These are phyloP conservation scores for Amphiprion clarkii DNA, from an alignment of 2,797 vertebrate genomes.

Conservation along the genomic window DNA sequence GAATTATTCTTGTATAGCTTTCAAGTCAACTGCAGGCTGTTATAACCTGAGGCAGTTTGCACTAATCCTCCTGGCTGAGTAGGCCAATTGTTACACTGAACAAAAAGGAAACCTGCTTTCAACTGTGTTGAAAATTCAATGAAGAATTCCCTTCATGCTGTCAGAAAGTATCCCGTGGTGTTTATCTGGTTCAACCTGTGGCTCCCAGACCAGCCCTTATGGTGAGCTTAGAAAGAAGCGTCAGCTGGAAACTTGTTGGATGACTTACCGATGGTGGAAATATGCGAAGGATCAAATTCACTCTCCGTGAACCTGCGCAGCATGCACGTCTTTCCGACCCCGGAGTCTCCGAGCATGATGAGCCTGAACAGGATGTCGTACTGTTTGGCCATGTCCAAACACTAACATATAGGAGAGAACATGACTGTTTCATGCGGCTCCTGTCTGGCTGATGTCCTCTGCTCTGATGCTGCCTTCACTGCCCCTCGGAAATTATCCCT, in stretches of 20 bases:
- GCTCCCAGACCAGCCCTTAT: not conserved
- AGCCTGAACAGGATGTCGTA: constrained; percentile 94
- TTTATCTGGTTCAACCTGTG: constrained; percentile 6
- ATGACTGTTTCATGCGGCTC: constrained; percentile 33
- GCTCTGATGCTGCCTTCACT: constrained; percentile 33
- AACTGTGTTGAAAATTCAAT: not conserved
- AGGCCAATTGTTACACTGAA: constrained; percentile 20
- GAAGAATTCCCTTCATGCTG: not conserved
- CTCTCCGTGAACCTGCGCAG: constrained; percentile 94
- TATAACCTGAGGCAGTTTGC: constrained; percentile 34
- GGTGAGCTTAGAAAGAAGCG: constrained; percentile 8
- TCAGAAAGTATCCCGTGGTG: not conserved
- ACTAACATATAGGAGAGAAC: constrained; percentile 16
- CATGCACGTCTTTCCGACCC: constrained; percentile 95
- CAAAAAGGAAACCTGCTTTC: not conserved
- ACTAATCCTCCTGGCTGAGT: constrained; percentile 42
- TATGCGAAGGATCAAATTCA: constrained; percentile 93
- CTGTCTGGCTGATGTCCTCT: constrained; percentile 13
- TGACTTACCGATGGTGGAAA: constrained; percentile 95
- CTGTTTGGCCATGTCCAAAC: constrained; percentile 91
- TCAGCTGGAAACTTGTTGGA: constrained; percentile 35
- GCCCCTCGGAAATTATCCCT: not conserved
- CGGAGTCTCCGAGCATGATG: constrained; percentile 94
- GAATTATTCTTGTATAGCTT: not conserved
- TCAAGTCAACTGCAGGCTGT: constrained; percentile 9